Percentiles rank a stretch among this genome's conserved stretches.
phyloP scores from a whole-genome alignment of 2,797 vertebrate species.

The Platyrinchus mystaceus region DNA sequence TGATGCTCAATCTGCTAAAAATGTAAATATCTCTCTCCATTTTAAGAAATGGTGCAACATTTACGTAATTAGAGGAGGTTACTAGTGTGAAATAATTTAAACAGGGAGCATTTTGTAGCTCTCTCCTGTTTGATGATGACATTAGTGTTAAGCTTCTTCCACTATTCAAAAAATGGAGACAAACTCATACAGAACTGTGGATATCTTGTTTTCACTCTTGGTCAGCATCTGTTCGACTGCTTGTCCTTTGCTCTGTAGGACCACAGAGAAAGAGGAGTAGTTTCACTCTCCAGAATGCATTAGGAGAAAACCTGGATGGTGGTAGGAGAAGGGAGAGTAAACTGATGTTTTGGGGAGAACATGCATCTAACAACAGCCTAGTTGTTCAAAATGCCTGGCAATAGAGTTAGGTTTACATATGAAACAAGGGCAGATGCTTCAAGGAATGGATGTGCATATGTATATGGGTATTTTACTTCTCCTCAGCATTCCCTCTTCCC shows the following conservation, averaged over 20 bases:
- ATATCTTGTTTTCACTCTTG: not conserved
- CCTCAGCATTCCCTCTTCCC: not conserved
- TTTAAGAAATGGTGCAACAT: not conserved
- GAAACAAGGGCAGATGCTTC: not conserved
- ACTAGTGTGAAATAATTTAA: not conserved
- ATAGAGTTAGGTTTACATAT: not conserved
- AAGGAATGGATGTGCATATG: not conserved
- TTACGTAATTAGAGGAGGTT: not conserved
- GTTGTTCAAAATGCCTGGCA: not conserved
- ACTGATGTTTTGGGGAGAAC: not conserved
- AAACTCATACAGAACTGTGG: not conserved
- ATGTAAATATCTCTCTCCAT: not conserved
- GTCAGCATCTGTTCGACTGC: not conserved
- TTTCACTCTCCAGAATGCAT: not conserved
- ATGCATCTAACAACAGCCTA: not conserved
- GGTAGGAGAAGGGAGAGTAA: not conserved
- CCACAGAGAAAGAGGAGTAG: not conserved
- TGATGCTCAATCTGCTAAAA: not conserved
- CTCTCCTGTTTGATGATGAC: not conserved
- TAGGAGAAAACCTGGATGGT: not conserved
- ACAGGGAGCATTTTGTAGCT: not conserved
- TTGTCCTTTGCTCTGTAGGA: not conserved
- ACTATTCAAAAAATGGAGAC: not conserved
- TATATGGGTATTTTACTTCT: not conserved
- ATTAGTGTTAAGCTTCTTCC: not conserved